These are phyloP conservation scores for Actias luna DNA, from an alignment of 2,888 invertebrate genomes.

Conservation along the genomic window DNA sequence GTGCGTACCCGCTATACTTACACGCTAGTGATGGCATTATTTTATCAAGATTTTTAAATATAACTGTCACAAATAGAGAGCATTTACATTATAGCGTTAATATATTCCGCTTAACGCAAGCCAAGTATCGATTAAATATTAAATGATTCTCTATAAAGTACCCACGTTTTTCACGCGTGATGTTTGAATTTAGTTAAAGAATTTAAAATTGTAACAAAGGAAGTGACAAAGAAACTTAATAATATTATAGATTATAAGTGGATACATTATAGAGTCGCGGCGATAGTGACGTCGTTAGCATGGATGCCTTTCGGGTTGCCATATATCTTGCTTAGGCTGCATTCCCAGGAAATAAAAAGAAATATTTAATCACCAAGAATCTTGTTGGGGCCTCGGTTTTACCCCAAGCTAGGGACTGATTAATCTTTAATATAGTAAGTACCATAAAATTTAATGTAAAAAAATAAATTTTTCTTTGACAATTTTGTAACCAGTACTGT, in stretches of 20 bases:
- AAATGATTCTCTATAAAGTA: slow-evolving; percentile 44
- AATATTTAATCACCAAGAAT: slow-evolving; percentile 32
- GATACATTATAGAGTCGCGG: slow-evolving; percentile 42
- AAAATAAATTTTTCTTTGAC: too few species aligned
- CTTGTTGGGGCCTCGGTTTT: not conserved
- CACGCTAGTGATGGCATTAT: slow-evolving; percentile 58
- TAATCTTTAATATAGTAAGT: not conserved
- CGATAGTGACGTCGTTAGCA: slow-evolving; percentile 43
- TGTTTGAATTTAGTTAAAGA: not conserved
- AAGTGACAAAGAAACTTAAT: not conserved
- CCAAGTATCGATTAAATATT: slow-evolving; percentile 42
- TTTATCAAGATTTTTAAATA: slow-evolving; percentile 51
- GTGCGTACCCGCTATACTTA: slow-evolving; percentile 45
- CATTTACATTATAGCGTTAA: slow-evolving; percentile 39
- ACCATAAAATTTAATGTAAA: too few species aligned
- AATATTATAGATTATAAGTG: slow-evolving; percentile 16
- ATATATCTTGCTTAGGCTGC: slow-evolving; percentile 74
- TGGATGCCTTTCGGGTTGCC: slow-evolving; percentile 48
- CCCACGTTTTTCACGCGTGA: slow-evolving; percentile 26
- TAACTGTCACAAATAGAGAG: slow-evolving; percentile 44
- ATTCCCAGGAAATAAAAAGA: slow-evolving; percentile 61
- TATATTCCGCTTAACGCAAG: slow-evolving; percentile 50
- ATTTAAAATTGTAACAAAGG: not conserved
- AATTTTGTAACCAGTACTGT: not conserved
- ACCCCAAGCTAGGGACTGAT: not conserved